These are phyloP conservation scores for Scyliorhinus canicula DNA, from an alignment of 2,797 vertebrate genomes.

Conservation along the genomic window DNA sequence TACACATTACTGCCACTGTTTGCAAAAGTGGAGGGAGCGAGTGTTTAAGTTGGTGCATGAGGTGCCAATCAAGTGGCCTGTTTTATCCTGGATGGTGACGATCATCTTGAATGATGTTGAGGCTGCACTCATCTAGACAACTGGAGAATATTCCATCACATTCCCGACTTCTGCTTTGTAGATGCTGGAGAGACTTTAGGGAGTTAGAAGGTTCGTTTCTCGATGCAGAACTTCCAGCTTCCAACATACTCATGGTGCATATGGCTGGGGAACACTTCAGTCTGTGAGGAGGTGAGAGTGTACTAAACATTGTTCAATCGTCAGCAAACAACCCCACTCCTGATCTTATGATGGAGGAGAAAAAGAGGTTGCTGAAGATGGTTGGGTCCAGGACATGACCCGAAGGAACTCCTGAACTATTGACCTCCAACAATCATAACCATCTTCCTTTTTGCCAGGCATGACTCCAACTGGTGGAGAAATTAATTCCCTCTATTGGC, in stretches of 20 bases:
- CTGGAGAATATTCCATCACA: too few relatives aligned
- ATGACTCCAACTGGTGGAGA: neutral
- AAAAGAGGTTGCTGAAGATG: neutral
- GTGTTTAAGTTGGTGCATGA: too few relatives aligned
- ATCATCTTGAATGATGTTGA: too few relatives aligned
- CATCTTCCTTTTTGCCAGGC: neutral
- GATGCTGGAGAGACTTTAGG: neutral
- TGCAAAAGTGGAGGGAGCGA: too few relatives aligned
- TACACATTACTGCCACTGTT: too few relatives aligned
- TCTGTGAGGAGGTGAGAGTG: neutral
- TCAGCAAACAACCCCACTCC: neutral
- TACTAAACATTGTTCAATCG: neutral
- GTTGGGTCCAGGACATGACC: neutral
- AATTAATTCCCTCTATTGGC: neutral
- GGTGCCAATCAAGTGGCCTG: too few relatives aligned
- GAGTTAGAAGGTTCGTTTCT: neutral
- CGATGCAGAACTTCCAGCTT: neutral
- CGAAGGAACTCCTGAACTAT: neutral
- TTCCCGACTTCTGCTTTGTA: too few relatives aligned
- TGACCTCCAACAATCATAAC: neutral
- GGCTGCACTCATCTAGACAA: too few relatives aligned
- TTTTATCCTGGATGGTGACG: too few relatives aligned
- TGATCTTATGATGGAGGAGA: neutral
- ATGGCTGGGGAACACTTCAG: neutral
- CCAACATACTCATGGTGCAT: neutral